A percentile compares a stretch with the other conserved stretches of the same genome.
Evolutionary conservation across 2,113 vertebrate species (phyloP).

Genomic region (Leiothrix lutea): DNA sequence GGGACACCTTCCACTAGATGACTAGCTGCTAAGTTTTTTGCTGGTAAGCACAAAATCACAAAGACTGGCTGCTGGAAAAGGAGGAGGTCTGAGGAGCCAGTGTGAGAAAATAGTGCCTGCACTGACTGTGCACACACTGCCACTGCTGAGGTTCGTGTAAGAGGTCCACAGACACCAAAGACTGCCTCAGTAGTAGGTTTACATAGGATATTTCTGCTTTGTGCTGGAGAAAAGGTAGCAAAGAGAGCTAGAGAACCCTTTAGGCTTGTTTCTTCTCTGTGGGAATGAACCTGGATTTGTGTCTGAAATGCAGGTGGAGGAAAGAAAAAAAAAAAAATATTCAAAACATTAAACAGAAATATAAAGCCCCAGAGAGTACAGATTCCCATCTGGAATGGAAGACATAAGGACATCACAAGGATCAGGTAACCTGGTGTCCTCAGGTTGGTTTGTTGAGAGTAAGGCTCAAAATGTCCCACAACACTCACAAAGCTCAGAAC

Average conservation of each 20-base stretch:
- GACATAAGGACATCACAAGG: not conserved
- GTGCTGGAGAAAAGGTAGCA: not conserved
- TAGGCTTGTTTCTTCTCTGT: not conserved
- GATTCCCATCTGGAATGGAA: not conserved
- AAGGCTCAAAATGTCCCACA: not conserved
- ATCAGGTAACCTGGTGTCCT: not conserved
- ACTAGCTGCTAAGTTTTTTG: not conserved
- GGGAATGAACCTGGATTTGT: not conserved
- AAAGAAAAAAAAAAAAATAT: not conserved
- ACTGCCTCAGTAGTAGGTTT: not conserved
- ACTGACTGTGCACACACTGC: rapidly evolving
- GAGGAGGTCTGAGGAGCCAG: not conserved
- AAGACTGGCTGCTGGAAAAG: not conserved
- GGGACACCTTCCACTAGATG: not conserved
- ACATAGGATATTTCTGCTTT: not conserved
- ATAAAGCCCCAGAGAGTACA: not conserved
- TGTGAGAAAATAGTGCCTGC: rapidly evolving
- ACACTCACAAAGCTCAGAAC: not conserved
- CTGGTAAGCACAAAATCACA: not conserved
- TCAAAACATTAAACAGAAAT: not conserved
- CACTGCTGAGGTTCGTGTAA: not conserved
- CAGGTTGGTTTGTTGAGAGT: not conserved
- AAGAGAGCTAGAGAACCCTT: not conserved
- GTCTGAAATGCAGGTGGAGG: not conserved
- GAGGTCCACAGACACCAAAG: not conserved